A percentile compares a stretch with the other conserved stretches of the same genome.
phyloP scores from a whole-genome alignment of 2,888 invertebrate genomes.

The Brachypalpus laphriformis region DNA sequence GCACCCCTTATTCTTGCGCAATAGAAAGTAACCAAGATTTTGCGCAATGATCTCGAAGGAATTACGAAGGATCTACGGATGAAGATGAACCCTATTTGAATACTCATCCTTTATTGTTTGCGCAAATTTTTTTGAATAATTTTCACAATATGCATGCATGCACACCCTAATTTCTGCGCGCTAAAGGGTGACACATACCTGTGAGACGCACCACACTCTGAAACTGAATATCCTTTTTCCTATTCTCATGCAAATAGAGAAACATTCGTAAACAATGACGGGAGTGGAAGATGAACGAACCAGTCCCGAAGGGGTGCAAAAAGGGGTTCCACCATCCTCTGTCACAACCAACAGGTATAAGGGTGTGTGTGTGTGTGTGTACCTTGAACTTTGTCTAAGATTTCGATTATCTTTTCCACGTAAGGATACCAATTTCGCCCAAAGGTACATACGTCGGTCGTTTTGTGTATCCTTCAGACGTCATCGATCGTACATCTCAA shows the following conservation, averaged over 20 bases:
- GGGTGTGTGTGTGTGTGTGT: conserved; percentile 21
- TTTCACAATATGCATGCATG: conserved; percentile 79
- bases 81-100: conserved; percentile 73
- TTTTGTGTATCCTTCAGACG: conserved; percentile 73
- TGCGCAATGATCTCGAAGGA: conserved; percentile 66
- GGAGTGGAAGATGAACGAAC: conserved; percentile 36
- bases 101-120: conserved; percentile 74
- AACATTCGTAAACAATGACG: conserved; percentile 47
- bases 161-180: conserved; percentile 78
- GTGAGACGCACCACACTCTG: conserved; percentile 43
- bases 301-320: conserved; percentile 40
- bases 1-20: conserved; percentile 66
- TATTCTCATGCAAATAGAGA: conserved; percentile 82
- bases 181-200: conserved; percentile 77
- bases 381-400: conserved; percentile 9
- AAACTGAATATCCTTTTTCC: conserved; percentile 82
- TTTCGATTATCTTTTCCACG: conserved; percentile 54
- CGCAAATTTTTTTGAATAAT: conserved; percentile 78
- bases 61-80: conserved; percentile 34
- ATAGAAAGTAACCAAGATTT: conserved; percentile 42
- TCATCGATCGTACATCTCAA: conserved; percentile 72
- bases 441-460: conserved; percentile 36
- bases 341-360: conserved; percentile 29
- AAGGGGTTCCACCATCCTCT: conserved; percentile 19
- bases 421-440: conserved; percentile 30